phyloP scores from a whole-genome alignment of 2,113 vertebrate genomes.

The Reinhardtius hippoglossoides region DNA sequence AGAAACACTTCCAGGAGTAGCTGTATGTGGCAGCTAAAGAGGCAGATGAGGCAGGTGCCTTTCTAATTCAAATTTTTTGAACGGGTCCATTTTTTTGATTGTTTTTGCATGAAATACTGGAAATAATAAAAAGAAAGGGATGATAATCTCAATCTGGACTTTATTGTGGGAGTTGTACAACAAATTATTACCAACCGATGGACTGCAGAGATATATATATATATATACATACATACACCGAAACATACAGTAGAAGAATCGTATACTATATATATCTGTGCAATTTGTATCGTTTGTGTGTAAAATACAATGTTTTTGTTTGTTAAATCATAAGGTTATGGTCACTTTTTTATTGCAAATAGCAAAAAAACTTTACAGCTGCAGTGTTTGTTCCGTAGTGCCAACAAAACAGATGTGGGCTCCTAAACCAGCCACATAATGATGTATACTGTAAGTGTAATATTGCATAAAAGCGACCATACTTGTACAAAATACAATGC shows the following conservation, averaged over 20 bases:
- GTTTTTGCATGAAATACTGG: too few relatives aligned
- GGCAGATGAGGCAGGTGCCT: constrained; percentile 10
- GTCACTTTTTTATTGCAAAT: neutral
- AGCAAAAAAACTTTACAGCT: neutral
- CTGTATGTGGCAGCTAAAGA: constrained; percentile 21
- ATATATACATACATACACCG: too few relatives aligned
- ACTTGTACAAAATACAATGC: neutral
- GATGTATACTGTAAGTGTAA: neutral
- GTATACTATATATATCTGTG: neutral
- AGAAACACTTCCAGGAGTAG: constrained; percentile 20
- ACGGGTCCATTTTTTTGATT: too few relatives aligned
- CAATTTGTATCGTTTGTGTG: neutral
- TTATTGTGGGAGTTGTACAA: too few relatives aligned
- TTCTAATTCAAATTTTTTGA: too few relatives aligned
- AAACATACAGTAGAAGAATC: neutral
- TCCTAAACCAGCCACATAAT: neutral
- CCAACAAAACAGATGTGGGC: neutral
- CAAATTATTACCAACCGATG: too few relatives aligned
- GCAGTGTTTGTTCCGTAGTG: neutral
- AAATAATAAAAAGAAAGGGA: too few relatives aligned
- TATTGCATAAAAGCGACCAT: neutral
- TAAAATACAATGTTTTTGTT: neutral
- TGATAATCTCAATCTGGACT: too few relatives aligned
- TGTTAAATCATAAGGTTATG: neutral
- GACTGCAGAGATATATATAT: too few relatives aligned